phyloP scores from a whole-genome alignment of 2,797 vertebrate genomes.

The Syndactyla subalaris region DNA sequence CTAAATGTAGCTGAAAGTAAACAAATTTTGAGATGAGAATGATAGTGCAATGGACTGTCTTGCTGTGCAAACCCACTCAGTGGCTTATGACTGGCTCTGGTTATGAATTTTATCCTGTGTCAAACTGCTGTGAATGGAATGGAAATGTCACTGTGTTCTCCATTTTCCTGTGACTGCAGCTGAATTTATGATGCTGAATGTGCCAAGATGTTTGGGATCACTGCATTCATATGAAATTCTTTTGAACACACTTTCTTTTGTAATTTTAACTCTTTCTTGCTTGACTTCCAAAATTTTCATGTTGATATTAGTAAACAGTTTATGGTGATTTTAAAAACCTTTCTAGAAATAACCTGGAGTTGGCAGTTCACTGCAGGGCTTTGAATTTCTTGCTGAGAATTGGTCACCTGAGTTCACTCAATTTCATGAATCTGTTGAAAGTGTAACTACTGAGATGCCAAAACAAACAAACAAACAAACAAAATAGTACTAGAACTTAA shows the following conservation, averaged over 20 bases:
- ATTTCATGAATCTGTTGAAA: not conserved
- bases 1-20: not conserved
- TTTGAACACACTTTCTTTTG: not conserved
- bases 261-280: not conserved
- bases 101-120: not conserved
- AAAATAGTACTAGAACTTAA: not conserved
- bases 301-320: constrained; percentile 16
- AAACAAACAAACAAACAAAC: not conserved
- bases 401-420: not conserved
- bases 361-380: not conserved
- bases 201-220: not conserved
- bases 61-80: not conserved
- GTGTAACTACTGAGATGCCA: not conserved
- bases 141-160: not conserved
- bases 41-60: not conserved
- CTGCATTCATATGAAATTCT: not conserved
- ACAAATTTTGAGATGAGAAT: not conserved
- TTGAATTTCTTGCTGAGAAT: not conserved
- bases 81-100: not conserved
- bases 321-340: not conserved
- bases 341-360: not conserved
- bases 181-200: not conserved
- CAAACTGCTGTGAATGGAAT: not conserved
- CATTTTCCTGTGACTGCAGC: not conserved
- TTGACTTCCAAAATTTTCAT: not conserved